Evolutionary conservation across 2,888 invertebrate species (phyloP).

Genomic region (Hydroisotoma schaefferi): DNA sequence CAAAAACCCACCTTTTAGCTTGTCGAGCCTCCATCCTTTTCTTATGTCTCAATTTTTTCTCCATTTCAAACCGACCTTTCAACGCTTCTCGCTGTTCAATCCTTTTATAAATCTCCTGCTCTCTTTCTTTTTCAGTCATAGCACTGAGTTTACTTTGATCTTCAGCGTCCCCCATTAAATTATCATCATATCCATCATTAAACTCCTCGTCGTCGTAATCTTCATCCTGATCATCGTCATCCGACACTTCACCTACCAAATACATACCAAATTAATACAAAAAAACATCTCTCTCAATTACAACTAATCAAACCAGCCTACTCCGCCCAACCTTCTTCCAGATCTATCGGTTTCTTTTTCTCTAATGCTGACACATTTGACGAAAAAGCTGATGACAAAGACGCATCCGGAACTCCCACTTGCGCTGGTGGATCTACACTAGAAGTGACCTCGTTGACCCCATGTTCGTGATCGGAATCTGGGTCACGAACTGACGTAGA

Average conservation of each 20-base stretch:
- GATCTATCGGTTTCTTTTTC: conserved; percentile 60
- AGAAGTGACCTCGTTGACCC: conserved; percentile 28
- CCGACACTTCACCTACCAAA: conserved; percentile 61
- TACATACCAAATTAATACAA: background rate
- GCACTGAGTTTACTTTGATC: conserved; percentile 84
- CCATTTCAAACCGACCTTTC: conserved; percentile 93
- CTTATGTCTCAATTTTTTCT: conserved; percentile 82
- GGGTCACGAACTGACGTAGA: conserved; percentile 52
- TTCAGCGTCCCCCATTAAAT: conserved; percentile 94
- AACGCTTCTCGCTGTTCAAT: conserved; percentile 91
- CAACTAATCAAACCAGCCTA: background rate
- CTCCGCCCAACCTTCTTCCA: conserved; percentile 65
- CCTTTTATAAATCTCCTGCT: conserved; percentile 94
- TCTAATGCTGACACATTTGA: conserved; percentile 11
- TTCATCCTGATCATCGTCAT: conserved; percentile 55
- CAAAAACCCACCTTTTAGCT: conserved; percentile 11
- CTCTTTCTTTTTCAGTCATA: conserved; percentile 94
- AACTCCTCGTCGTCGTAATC: conserved; percentile 68
- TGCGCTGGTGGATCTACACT: conserved; percentile 8
- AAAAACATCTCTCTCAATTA: background rate
- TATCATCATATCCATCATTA: conserved; percentile 94
- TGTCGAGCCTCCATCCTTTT: conserved; percentile 64
- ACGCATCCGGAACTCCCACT: conserved; percentile 12
- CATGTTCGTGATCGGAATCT: conserved; percentile 53
- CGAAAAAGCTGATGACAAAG: conserved; percentile 22